These are phyloP conservation scores for Athene noctua DNA, from an alignment of 2,113 vertebrate genomes.

Conservation along the genomic window DNA sequence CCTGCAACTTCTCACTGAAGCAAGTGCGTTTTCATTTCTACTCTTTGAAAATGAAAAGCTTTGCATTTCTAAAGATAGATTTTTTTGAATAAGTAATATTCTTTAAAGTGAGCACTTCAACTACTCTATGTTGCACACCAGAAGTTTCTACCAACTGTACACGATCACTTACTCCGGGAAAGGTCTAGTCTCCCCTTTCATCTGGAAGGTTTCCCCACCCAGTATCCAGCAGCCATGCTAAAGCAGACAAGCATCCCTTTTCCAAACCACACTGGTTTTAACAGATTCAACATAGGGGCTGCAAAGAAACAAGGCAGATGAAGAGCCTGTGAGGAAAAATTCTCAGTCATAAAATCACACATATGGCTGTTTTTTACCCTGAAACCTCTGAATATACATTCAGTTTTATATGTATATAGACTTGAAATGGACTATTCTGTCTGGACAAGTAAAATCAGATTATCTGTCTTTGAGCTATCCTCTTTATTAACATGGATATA, in stretches of 20 bases:
- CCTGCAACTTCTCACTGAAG: background rate
- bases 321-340: background rate
- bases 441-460: background rate
- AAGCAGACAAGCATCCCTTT: background rate
- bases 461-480: background rate
- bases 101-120: background rate
- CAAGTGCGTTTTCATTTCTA: background rate
- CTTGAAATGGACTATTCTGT: background rate
- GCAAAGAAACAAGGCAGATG: background rate
- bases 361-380: fast-evolving
- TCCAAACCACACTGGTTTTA: background rate
- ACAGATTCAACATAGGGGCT: background rate
- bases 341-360: background rate
- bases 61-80: background rate
- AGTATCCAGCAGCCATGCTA: background rate
- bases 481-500: background rate
- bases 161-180: background rate
- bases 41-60: background rate
- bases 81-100: background rate
- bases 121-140: background rate
- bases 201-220: background rate
- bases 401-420: background rate
- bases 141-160: background rate
- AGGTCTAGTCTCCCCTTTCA: background rate
- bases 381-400: background rate